Evolutionary conservation across 2,888 invertebrate genomes (phyloP).

Genomic region (Eucriotettix oculatus): DNA sequence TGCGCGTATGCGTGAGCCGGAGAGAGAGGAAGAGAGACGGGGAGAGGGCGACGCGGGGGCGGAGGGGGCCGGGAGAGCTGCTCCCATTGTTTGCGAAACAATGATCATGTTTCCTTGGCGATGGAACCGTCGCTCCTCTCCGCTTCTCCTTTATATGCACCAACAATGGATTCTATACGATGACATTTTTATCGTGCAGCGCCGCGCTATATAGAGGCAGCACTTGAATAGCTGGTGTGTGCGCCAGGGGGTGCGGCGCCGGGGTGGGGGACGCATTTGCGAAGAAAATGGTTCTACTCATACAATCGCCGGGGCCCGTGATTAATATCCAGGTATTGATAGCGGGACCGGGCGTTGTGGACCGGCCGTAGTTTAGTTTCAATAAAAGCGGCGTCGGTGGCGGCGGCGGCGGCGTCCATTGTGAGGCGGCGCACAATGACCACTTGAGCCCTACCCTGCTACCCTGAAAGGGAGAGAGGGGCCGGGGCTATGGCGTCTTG

Average conservation of each 20-base stretch:
- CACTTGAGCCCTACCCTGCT: neutral
- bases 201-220: neutral
- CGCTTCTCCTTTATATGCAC: conserved; percentile 11
- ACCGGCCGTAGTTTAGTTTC: neutral
- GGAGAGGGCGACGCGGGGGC: neutral
- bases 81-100: conserved; percentile 13
- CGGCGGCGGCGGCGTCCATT: neutral
- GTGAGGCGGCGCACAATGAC: conserved; percentile 1
- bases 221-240: conserved; percentile 4
- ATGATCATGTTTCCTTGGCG: conserved; percentile 14
- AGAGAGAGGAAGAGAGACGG: neutral
- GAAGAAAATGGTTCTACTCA: neutral
- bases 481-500: no score
- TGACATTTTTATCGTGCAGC: conserved; percentile 12
- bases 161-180: conserved; percentile 12
- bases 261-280: neutral
- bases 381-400: conserved; percentile 1
- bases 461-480: no score
- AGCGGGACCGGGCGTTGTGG: neutral
- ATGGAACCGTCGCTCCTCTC: conserved; percentile 8
- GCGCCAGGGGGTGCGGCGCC: neutral
- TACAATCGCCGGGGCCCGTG: neutral
- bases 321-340: conserved; percentile 10
- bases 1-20: neutral
- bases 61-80: neutral